A percentile compares a stretch with the other conserved stretches of the same genome.
Evolutionary conservation across 1,140 invertebrate species (phyloP).

Genomic region (Drosophila miranda): DNA sequence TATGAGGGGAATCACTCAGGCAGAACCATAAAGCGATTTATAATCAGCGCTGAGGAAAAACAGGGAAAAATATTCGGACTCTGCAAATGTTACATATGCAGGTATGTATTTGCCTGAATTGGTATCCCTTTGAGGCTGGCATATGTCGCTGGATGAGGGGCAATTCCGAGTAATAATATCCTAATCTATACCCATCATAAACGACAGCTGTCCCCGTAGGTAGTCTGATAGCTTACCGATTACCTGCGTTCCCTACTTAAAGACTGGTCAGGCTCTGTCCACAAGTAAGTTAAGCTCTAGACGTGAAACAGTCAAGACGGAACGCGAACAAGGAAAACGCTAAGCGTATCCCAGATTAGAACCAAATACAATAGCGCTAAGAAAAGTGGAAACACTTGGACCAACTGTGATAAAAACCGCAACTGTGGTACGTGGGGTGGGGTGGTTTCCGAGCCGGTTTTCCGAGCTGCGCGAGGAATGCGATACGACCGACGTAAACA

Average conservation of each 20-base stretch:
- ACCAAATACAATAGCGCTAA: background rate
- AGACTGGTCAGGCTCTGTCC: background rate
- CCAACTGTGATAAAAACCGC: constrained; percentile 55
- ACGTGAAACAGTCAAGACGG: constrained; percentile 47
- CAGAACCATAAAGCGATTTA: constrained; percentile 9
- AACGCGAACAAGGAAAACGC: constrained; percentile 32
- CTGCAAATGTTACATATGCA: no score
- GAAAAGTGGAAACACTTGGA: background rate
- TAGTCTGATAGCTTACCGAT: constrained; percentile 13
- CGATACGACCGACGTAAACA: constrained; percentile 41
- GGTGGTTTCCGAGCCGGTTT: constrained; percentile 26
- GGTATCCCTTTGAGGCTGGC: constrained; percentile 5
- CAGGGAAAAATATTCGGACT: background rate
- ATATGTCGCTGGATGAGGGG: constrained; percentile 13
- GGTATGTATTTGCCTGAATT: background rate
- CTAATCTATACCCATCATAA: constrained; percentile 43
- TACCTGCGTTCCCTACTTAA: constrained; percentile 47
- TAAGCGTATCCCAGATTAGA: constrained; percentile 49
- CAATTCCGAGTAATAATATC: constrained; percentile 25
- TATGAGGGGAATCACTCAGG: constrained; percentile 21
- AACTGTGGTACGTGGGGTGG: constrained; percentile 50
- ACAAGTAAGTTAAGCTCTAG: constrained; percentile 22
- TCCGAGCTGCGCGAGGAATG: constrained; percentile 27
- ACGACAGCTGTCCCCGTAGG: constrained; percentile 37
- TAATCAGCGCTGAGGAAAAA: background rate